These are phyloP conservation scores for Synanthedon vespiformis DNA, from an alignment of 2,888 invertebrate species.

Conservation along the genomic window DNA sequence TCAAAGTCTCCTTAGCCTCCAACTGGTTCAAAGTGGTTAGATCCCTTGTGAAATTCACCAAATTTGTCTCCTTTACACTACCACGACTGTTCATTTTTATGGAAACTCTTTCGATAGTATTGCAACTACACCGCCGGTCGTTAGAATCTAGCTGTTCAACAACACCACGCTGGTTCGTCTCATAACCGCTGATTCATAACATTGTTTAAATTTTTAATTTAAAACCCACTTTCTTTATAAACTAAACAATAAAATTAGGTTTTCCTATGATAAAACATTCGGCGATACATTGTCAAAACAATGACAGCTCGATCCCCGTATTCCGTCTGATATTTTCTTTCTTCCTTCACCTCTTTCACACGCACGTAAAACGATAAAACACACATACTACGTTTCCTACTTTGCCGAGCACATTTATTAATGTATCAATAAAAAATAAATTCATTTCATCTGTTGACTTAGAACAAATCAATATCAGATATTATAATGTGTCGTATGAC, in stretches of 20 bases:
- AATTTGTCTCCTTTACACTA: constrained; percentile 61
- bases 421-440: neutral
- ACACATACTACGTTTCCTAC: constrained; percentile 35
- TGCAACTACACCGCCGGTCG: constrained; percentile 63
- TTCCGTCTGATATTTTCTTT: constrained; percentile 54
- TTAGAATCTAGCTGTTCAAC: constrained; percentile 38
- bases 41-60: constrained; percentile 59
- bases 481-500: neutral
- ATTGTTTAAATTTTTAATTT: neutral
- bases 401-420: constrained; percentile 7
- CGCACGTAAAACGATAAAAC: constrained; percentile 57
- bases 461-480: neutral
- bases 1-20: constrained; percentile 64
- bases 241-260: neutral
- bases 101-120: constrained; percentile 34
- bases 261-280: constrained; percentile 7
- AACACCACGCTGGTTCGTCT: constrained; percentile 47
- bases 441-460: neutral
- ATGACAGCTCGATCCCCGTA: constrained; percentile 24
- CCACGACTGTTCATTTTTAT: constrained; percentile 66
- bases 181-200: constrained; percentile 37
- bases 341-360: constrained; percentile 59
- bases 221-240: neutral
- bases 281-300: constrained; percentile 50
- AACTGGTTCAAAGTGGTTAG: constrained; percentile 46